Evolutionary conservation across 2,113 vertebrate species (phyloP), one percentile per base, ranked within the genome.

Genomic region (Phainopepla nitens): DNA sequence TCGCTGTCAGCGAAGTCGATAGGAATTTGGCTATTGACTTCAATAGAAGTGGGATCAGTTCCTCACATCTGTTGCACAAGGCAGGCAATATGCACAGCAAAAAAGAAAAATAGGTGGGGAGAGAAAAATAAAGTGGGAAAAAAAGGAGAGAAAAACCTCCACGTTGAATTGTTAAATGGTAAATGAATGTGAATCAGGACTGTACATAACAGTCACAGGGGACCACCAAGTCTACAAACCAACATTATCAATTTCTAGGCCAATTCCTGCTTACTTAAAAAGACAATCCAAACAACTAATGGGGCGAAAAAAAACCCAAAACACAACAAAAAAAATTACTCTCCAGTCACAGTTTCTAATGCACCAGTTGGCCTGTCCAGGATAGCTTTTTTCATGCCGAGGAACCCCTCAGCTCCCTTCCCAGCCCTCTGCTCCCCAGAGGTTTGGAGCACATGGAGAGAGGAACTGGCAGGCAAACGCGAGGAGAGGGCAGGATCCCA

Each of bases 11-110:
- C 1, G 27, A 96, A 96, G 96, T 96, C 92, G 65, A 95, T 96
- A 96, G 96, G 96, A 97, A 96, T 97, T 96, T 97, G 90, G 88
- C 96, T 96, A 96, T 96, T 94, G 96, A 95, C 96, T 90, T 97
- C 96, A 95, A 89, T 96, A 91, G 88, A 93, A 96, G 82, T 71
- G 86, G 93, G 90, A 96, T 95, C 96, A 95, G 82, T 83, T 90
- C 93, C 90, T 96, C 88, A 92, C 96, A 96, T 97, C 96, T 97
- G 94, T 92, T 96, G 92, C 93, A 83, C 79, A 94, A 66, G 79
- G 56, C 85, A 83, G 92, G 92, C 75, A 78, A 96, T 60, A 94
- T 44, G 54, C 82, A 90, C n/a, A 93, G 69, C 1, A 50, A 57
- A 47, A 56, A 51, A 64, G 70, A 79, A 79, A 91, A 85, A 84